Evolutionary conservation across 2,113 vertebrate genomes (phyloP).

Genomic region (Varanus salvator): DNA sequence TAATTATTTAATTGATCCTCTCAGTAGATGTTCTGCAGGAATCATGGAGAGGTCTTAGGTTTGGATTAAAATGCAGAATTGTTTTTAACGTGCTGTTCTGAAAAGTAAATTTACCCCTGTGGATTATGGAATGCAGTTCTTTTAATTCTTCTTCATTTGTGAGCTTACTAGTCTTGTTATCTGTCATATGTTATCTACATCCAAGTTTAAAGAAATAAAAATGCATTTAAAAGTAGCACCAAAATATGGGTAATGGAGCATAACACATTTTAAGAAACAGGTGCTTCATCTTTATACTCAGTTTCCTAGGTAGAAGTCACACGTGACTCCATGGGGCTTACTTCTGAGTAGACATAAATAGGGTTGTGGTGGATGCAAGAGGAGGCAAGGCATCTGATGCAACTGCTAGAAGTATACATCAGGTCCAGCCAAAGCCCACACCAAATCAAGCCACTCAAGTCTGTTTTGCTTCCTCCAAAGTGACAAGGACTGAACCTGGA

Average conservation of each 20-base stretch:
- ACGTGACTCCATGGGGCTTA: neutral
- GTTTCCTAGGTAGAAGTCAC: neutral
- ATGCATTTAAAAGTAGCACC: neutral
- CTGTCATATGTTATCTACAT: neutral
- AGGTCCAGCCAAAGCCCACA: no score
- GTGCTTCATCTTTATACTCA: neutral
- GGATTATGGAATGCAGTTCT: neutral
- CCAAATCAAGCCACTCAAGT: no score
- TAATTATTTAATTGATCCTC: slow-evolving; percentile 55
- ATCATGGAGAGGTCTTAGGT: slow-evolving; percentile 4
- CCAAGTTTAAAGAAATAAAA: neutral
- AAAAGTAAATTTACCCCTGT: slow-evolving; percentile 9
- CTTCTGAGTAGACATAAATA: neutral
- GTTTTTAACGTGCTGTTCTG: neutral
- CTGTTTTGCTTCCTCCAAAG: no score
- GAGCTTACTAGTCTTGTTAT: neutral
- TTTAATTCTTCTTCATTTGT: neutral
- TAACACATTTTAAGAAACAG: neutral
- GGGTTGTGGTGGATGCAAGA: no score
- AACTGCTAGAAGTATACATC: no score
- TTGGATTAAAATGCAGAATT: neutral
- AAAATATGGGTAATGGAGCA: neutral
- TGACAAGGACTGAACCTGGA: no score
- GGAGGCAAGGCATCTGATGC: no score
- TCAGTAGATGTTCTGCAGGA: slow-evolving; percentile 3